Percentiles rank a stretch among this genome's conserved stretches.
Evolutionary conservation across 2,113 vertebrate genomes (phyloP).

Genomic region (Apodemus speciosus): DNA sequence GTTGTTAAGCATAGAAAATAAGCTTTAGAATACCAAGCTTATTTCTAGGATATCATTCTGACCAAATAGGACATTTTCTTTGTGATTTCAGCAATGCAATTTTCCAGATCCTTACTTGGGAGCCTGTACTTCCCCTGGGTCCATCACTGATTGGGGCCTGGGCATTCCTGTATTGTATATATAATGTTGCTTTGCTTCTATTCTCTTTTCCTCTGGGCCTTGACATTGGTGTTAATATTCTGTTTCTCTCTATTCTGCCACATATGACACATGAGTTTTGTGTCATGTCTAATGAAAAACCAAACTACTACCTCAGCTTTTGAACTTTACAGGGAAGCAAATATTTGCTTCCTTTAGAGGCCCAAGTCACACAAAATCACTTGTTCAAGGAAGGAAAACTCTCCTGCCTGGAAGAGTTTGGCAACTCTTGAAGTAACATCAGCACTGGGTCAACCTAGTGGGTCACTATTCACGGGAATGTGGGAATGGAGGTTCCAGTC

Average conservation of each 20-base stretch:
- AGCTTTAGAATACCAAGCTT: background rate
- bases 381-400: background rate
- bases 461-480: too few relatives aligned
- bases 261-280: background rate
- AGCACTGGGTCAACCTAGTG: background rate
- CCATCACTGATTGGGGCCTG: background rate
- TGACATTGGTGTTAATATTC: background rate
- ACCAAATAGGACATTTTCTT: background rate
- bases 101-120: too few relatives aligned
- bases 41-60: background rate
- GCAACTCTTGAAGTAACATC: background rate
- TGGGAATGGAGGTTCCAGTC: background rate
- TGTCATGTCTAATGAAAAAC: background rate
- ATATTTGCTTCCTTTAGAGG: background rate
- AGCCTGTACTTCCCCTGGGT: background rate
- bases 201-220: background rate
- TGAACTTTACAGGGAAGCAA: background rate
- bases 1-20: background rate
- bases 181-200: too few relatives aligned
- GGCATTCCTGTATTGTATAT: rapidly evolving
- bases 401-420: background rate
- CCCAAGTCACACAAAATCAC: background rate
- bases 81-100: background rate
- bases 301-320: background rate
- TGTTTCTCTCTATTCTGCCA: background rate